These are phyloP conservation scores for Dendrophyllia cribrosa DNA, from an alignment of 64 coral and sea anemone genomes.

Conservation along the genomic window DNA sequence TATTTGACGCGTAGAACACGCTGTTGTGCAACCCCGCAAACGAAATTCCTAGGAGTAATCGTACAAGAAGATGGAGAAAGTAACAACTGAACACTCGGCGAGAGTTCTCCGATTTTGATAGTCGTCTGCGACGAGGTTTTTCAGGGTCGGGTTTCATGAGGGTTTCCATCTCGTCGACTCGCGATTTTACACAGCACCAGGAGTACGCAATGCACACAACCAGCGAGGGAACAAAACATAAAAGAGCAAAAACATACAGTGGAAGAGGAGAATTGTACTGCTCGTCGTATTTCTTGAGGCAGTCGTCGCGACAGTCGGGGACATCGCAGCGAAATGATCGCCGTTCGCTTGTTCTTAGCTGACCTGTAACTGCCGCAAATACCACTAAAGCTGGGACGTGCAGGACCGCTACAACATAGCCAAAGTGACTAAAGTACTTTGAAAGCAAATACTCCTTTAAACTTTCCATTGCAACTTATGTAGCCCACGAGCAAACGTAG, in stretches of 20 bases:
- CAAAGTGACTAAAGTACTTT: constrained; percentile 15
- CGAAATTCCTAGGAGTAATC: constrained; percentile 12
- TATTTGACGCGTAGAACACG: constrained; percentile 21
- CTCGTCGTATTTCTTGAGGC: constrained; percentile 35
- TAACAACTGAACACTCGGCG: constrained; percentile 47
- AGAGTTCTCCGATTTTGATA: background rate
- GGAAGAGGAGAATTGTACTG: constrained; percentile 11
- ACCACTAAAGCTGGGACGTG: background rate
- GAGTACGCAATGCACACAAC: constrained; percentile 32
- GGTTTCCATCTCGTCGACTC: constrained; percentile 55
- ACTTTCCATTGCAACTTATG: background rate
- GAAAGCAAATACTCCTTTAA: constrained; percentile 35
- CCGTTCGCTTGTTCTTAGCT: background rate
- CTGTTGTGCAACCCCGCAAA: constrained; percentile 24
- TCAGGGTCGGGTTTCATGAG: background rate
- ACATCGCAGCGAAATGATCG: constrained; percentile 34
- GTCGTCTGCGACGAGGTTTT: background rate
- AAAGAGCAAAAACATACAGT: constrained; percentile 33
- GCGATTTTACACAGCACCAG: constrained; percentile 17
- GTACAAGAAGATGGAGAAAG: constrained; percentile 31
- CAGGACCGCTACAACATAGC: constrained; percentile 25
- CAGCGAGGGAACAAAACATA: background rate
- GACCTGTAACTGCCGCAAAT: background rate
- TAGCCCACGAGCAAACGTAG: too few species aligned
- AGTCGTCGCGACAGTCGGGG: background rate